phyloP scores from a whole-genome alignment of 2,113 vertebrate genomes.

The Paracanthobrama guichenoti region DNA sequence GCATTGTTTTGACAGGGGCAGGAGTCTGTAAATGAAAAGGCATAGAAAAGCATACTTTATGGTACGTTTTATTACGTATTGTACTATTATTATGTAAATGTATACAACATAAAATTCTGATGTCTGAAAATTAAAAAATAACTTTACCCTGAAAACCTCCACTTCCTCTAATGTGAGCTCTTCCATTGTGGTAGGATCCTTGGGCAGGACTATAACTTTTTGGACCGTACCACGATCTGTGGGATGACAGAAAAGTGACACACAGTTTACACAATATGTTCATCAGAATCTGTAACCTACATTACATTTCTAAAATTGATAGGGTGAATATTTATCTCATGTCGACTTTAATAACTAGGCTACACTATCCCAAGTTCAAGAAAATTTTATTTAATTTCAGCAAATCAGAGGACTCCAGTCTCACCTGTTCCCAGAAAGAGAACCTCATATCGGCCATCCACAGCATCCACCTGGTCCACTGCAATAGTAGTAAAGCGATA shows the following conservation, averaged over 20 bases:
- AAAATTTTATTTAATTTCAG: not conserved
- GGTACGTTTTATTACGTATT: too few relatives aligned
- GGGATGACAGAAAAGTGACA: not conserved
- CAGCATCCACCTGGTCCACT: slow-evolving; percentile 82
- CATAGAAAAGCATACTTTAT: not conserved
- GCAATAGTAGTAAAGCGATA: slow-evolving; percentile 82
- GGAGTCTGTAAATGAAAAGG: slow-evolving; percentile 67
- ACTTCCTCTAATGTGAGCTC: slow-evolving; percentile 84
- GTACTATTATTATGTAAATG: not conserved
- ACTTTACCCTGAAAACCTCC: slow-evolving; percentile 80
- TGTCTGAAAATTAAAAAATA: not conserved
- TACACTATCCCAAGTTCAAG: not conserved
- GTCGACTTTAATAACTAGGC: not conserved
- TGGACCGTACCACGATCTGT: slow-evolving; percentile 83
- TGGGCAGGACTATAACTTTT: slow-evolving; percentile 83
- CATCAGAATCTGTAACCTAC: not conserved
- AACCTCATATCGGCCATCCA: slow-evolving; percentile 83
- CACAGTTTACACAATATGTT: not conserved
- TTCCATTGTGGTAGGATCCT: slow-evolving; percentile 76
- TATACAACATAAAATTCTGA: not conserved
- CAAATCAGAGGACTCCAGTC: not conserved
- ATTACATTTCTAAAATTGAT: not conserved
- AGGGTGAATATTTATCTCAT: not conserved
- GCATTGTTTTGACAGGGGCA: slow-evolving; percentile 80
- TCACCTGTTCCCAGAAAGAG: slow-evolving; percentile 85